Conservation (phyloP, 2,888 invertebrate species). For the Timema podura region DNA sequence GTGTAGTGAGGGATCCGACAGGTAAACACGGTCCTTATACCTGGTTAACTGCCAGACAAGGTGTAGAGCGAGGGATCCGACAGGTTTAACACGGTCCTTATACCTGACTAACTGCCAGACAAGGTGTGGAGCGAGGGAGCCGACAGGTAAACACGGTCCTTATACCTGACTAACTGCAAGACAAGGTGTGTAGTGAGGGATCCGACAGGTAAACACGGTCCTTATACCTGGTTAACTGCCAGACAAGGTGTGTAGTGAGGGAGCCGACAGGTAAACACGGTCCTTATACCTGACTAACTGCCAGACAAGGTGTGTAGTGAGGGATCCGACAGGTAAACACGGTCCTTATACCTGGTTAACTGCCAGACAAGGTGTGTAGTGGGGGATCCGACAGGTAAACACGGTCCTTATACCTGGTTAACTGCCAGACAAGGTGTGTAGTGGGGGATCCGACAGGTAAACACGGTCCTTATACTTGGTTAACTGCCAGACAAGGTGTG, state of each 20-base stretch:
- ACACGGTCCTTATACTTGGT: neutral
- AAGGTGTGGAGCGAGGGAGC: neutral
- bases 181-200: neutral
- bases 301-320: too few species aligned
- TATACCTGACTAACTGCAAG: neutral
- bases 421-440: conserved; percentile 68
- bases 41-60: neutral
- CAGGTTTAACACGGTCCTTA: neutral
- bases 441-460: conserved; percentile 51
- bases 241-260: neutral
- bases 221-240: neutral
- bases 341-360: too few species aligned
- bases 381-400: too few species aligned
- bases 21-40: conserved; percentile 4
- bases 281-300: too few species aligned
- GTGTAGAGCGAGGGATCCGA: neutral
- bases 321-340: too few species aligned
- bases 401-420: too few species aligned
- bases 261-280: neutral
- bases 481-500: too few species aligned
- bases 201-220: neutral
- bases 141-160: neutral
- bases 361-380: too few species aligned
- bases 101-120: neutral
- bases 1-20: conserved; percentile 13